Evolutionary conservation across 35 echinoderm and acorn worm genomes (phyloP).

Genomic region (Diadema setosum): DNA sequence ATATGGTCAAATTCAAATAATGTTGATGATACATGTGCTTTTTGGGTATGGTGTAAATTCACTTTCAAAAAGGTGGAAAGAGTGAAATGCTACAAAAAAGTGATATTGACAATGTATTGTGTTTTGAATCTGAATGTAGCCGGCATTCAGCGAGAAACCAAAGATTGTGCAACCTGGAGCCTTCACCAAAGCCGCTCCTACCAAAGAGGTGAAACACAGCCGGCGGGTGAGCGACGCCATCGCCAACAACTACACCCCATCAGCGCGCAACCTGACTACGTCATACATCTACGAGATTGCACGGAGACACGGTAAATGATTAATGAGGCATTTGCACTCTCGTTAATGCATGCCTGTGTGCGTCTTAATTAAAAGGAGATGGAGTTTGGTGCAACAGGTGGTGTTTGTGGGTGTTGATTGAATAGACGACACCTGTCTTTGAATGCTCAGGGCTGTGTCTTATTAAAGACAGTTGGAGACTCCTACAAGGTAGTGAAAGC

Average conservation of each 20-base stretch:
- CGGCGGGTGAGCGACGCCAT: constrained; percentile 93
- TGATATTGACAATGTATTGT: too few species aligned
- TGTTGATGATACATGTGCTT: not conserved
- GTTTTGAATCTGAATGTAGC: constrained; percentile 22
- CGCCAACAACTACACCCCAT: constrained; percentile 92
- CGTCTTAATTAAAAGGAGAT: too few species aligned
- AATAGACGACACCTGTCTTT: too few species aligned
- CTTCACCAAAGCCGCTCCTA: constrained; percentile 84
- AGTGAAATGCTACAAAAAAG: too few species aligned
- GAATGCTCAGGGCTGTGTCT: too few species aligned
- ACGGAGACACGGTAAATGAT: constrained; percentile 86
- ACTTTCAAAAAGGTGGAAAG: too few species aligned
- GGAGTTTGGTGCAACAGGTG: too few species aligned
- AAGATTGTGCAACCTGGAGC: constrained; percentile 89
- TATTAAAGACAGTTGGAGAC: too few species aligned
- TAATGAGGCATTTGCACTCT: not conserved
- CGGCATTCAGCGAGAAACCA: constrained; percentile 94
- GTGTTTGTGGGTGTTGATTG: too few species aligned
- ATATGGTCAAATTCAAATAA: not conserved
- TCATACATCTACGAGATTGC: constrained; percentile 89
- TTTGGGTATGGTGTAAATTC: not conserved
- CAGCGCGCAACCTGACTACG: constrained; percentile 81
- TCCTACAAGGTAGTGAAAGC: too few species aligned
- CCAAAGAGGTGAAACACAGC: constrained; percentile 84
- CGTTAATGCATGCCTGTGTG: too few species aligned